Percentiles rank a stretch among this genome's conserved stretches.
Evolutionary conservation across 2,888 invertebrate species (phyloP).

Genomic region (Dicycla oo): DNA sequence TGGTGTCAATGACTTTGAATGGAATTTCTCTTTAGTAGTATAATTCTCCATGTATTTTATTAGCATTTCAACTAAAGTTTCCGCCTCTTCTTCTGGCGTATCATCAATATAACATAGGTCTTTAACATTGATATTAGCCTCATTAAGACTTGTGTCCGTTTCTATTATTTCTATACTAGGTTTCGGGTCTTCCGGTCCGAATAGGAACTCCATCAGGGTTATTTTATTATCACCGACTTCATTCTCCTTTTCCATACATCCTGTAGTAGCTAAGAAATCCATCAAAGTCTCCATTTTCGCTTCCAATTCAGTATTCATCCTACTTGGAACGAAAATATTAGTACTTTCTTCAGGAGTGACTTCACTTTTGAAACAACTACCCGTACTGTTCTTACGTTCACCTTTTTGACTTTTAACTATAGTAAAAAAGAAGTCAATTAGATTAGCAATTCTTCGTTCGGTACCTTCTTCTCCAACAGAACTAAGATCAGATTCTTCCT

Average conservation of each 20-base stretch:
- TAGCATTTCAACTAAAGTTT: slow-evolving; percentile 85
- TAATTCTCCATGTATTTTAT: slow-evolving; percentile 88
- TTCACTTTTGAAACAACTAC: slow-evolving; percentile 86
- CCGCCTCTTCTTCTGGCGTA: slow-evolving; percentile 85
- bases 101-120: slow-evolving; percentile 86
- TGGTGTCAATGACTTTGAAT: slow-evolving; percentile 81
- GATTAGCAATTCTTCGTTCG: slow-evolving; percentile 85
- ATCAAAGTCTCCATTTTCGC: slow-evolving; percentile 88
- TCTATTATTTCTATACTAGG: slow-evolving; percentile 80
- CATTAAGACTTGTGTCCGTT: slow-evolving; percentile 77
- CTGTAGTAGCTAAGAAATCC: slow-evolving; percentile 85
- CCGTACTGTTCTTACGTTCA: slow-evolving; percentile 84
- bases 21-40: slow-evolving; percentile 75
- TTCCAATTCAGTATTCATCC: slow-evolving; percentile 84
- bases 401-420: slow-evolving; percentile 87
- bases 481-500: slow-evolving; percentile 85
- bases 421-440: slow-evolving; percentile 88
- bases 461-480: slow-evolving; percentile 84
- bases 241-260: slow-evolving; percentile 83
- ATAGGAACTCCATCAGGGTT: slow-evolving; percentile 87
- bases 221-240: slow-evolving; percentile 82
- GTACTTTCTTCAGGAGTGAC: slow-evolving; percentile 78
- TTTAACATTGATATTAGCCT: slow-evolving; percentile 83
- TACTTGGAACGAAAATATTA: slow-evolving; percentile 74
- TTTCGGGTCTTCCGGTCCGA: slow-evolving; percentile 82